A percentile compares a stretch with the other conserved stretches of the same genome.
Conservation (phyloP, 2,888 invertebrate species). For the Drosophila birchii region DNA sequence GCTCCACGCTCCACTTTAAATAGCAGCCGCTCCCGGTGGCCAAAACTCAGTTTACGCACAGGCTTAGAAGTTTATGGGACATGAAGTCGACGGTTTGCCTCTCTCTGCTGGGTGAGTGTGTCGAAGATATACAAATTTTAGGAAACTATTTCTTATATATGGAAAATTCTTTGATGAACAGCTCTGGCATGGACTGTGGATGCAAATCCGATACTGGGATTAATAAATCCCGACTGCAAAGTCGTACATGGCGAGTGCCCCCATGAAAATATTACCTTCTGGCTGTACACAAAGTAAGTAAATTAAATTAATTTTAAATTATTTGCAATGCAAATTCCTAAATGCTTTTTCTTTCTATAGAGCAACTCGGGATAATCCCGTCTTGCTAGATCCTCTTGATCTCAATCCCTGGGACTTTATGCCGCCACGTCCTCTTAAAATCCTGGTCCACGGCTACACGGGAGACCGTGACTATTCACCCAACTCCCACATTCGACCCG, state of each 20-base stretch:
- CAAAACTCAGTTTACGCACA: constrained; percentile 47
- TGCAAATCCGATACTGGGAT: constrained; percentile 64
- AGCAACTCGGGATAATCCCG: constrained; percentile 83
- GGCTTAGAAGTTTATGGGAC: constrained; percentile 40
- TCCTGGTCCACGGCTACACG: constrained; percentile 88
- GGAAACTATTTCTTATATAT: not conserved
- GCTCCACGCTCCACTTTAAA: constrained; percentile 52
- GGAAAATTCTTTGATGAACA: constrained; percentile 1
- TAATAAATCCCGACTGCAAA: constrained; percentile 70
- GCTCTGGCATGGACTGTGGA: constrained; percentile 12
- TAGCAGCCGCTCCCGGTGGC: constrained; percentile 55
- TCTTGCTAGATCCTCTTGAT: constrained; percentile 84
- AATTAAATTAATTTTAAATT: not conserved
- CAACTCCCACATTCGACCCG: constrained; percentile 87
- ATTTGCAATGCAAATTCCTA: not conserved
- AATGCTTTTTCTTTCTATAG: constrained; percentile 17
- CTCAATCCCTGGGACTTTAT: constrained; percentile 71
- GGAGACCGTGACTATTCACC: constrained; percentile 87
- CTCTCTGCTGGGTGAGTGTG: constrained; percentile 49
- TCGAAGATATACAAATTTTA: not conserved
- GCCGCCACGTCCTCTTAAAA: constrained; percentile 85
- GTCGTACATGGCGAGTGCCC: constrained; percentile 85
- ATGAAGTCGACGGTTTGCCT: constrained; percentile 51
- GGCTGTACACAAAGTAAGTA: constrained; percentile 87
- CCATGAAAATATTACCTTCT: constrained; percentile 87